A percentile compares a stretch with the other conserved stretches of the same genome.
phyloP scores from a whole-genome alignment of 2,113 vertebrate genomes.

The Psephotus haematonotus region DNA sequence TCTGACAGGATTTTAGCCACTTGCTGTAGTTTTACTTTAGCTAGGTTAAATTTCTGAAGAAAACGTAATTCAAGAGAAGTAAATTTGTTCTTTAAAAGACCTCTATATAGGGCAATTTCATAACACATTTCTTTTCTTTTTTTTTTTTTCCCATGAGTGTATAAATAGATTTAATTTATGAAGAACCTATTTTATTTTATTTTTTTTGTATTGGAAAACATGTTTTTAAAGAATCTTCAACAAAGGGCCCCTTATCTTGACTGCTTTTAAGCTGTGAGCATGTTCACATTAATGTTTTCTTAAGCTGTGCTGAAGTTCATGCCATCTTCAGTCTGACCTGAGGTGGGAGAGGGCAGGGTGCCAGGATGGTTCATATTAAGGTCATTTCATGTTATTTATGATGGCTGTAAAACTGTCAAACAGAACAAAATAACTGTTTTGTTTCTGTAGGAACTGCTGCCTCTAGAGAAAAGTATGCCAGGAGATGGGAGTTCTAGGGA shows the following conservation, averaged over 20 bases:
- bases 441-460: neutral
- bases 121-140: neutral
- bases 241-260: neutral
- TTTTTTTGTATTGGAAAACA: neutral
- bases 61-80: neutral
- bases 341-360: neutral
- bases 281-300: neutral
- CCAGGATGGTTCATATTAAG: neutral
- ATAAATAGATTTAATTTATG: neutral
- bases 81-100: neutral
- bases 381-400: neutral
- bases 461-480: neutral
- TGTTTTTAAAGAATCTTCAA: neutral
- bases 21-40: neutral
- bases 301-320: neutral
- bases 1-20: neutral
- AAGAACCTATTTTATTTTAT: neutral
- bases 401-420: neutral
- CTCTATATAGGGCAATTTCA: neutral
- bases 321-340: neutral
- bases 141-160: neutral
- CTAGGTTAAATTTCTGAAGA: neutral
- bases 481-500: neutral
- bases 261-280: neutral
- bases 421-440: neutral